Base-by-base conservation (phyloP, 2,113 vertebrate species). In the Cervus canadensis region DNA sequence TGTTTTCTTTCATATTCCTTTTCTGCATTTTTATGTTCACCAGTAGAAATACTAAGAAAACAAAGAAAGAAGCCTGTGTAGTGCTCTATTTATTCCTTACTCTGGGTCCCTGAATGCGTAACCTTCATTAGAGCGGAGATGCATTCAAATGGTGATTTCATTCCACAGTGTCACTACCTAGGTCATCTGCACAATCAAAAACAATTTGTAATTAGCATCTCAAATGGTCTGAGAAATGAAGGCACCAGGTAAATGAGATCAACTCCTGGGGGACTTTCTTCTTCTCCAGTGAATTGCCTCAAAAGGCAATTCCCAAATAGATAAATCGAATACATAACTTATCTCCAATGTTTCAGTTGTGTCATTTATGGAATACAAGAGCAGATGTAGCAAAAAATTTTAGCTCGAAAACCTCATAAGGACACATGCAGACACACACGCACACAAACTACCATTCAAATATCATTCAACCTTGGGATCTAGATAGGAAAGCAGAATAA, bases 211-310 rank as follows among this genome's bases (percentile, higher is more conserved):
- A 98, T 98, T 98, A 98, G 93, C 93, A 82, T 89, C 92, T 98
- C 95, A 98, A 98, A 98, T 97, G 89, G 59, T 62, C 95, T 98
- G 96, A 98, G 90, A 98, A 98, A 97, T 98, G 94, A 96, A 98
- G 87, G 79, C 67, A 82, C 33, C 62, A 95, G 92, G 94, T 95
- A 96, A 98, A 97, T 94, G 89, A 94, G 26, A 89, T 81, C 57
- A 93, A 52, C 19, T 97, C 95, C 92, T 84, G 15, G 79, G 81
- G 45, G 74, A 93, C 21, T 14, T 45, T 74, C 11, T 74, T 10
- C 14, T 10, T 36, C 48, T 93, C 26, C 28, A 89, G 36, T 76
- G 85, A 83, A 78, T 26, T 83, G 7, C 6, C 15, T 93, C 71
- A 64, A 43, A 60, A 91, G 79, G 89, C 57, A 83, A 79, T 96